Conservation (phyloP, 92 coral and sea anemone species). For the Epizoanthus fatuus region DNA sequence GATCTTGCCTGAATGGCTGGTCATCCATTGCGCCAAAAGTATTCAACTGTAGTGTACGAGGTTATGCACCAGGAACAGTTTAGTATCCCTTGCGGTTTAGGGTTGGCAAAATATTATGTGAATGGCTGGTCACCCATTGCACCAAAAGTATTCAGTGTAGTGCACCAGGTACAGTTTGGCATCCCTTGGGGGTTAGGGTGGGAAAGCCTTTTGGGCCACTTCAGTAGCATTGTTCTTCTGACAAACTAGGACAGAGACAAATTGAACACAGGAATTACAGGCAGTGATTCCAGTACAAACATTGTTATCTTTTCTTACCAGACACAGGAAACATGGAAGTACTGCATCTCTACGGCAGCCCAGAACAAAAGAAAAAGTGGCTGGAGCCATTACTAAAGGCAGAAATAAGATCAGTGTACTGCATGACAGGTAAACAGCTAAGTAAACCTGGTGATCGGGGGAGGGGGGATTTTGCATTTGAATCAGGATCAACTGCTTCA, state of each 20-base stretch:
- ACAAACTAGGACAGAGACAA: too few species aligned
- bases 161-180: constrained; percentile 67
- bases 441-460: too few species aligned
- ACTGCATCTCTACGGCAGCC: constrained; percentile 90
- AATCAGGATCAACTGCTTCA: too few species aligned
- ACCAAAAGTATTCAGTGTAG: constrained; percentile 86
- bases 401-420: constrained; percentile 94
- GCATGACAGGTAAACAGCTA: constrained; percentile 90
- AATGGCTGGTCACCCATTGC: constrained; percentile 61
- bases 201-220: too few species aligned
- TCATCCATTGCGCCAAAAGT: constrained; percentile 80
- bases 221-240: too few species aligned
- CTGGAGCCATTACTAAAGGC: constrained; percentile 93
- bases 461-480: too few species aligned
- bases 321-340: constrained; percentile 99
- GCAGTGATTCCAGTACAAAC: too few species aligned
- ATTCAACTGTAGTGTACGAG: constrained; percentile 84
- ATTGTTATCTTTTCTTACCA: constrained; percentile 14
- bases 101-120: not conserved
- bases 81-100: not conserved
- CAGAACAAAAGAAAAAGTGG: constrained; percentile 95
- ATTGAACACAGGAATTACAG: too few species aligned
- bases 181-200: not conserved
- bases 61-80: constrained; percentile 78
- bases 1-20: constrained; percentile 46